Evolutionary conservation across 2,113 vertebrate genomes (phyloP), one percentile per base, ranked within the genome.

Genomic region (Amblyopsis rosae): DNA sequence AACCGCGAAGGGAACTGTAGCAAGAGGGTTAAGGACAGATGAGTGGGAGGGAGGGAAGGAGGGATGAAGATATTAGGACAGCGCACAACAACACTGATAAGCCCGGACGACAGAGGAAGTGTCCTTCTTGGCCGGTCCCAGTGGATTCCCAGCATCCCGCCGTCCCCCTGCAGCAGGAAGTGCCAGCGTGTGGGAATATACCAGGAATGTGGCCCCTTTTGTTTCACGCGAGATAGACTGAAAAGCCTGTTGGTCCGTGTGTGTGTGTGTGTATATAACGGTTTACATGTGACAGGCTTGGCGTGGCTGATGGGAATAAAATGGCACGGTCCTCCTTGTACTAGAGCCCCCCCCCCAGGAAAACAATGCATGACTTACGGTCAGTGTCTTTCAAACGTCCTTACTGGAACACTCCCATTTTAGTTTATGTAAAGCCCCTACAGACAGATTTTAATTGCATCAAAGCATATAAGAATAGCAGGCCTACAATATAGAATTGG

Each of bases 181-280:
- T 82, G 75, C 82, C 81, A 81, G 86, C 82, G 65, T 85, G 89
- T 89, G 89, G 90, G 92, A 93, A 91, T 87, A 88, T 79, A 58
- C 60, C 32, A 76, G 83, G 89, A 92, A 92, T 92, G 92, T 79
- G 79, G 87, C 84, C 83, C 77, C 80, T 89, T 91, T 91, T 90
- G 91, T 91, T 91, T 84, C 72, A 85, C 57, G 83, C 70, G 80
- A 16, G 86, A 91, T 90, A 85, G 90, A 82, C 76, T 79, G 82
- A 65, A 68, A 82, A 83, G 83, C 82, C 81, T 63, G 81, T 80
- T 75, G 73, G 65, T 80, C 35, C 49, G 59, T 70, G 66, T 83
- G 78, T 80, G 82, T 88, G 73, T 58, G 45, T 57, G 54, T 46
- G 48, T 26, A 62, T 80, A 80, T 83, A 84, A 87, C 79, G 41